phyloP scores from a whole-genome alignment of 2,888 invertebrate genomes.

The Lasioglossum figueresi region DNA sequence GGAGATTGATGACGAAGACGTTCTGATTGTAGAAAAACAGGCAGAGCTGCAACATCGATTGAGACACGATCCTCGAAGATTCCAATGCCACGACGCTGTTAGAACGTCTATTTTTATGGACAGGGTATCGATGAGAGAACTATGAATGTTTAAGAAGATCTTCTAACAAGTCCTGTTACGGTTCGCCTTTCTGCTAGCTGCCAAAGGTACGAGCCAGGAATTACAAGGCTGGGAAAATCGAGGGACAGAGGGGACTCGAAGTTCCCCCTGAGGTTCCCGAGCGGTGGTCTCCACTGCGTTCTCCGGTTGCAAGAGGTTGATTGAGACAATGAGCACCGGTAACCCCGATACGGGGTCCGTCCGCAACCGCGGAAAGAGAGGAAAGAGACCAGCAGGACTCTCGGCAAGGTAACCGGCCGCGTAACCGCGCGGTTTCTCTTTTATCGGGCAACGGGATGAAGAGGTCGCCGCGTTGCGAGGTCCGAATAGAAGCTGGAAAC shows the following conservation, averaged over 20 bases:
- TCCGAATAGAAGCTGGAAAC: slow-evolving; percentile 56
- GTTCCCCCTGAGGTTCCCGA: neutral
- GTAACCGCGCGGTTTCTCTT: slow-evolving; percentile 39
- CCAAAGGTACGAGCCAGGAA: neutral
- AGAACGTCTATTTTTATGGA: no score
- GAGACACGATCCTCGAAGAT: neutral
- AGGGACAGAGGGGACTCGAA: neutral
- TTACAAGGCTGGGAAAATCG: neutral
- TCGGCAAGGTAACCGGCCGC: slow-evolving; percentile 28
- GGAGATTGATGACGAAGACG: neutral
- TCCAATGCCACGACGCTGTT: neutral
- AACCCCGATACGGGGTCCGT: slow-evolving; percentile 16
- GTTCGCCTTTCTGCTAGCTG: neutral
- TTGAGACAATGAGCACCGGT: slow-evolving; percentile 14
- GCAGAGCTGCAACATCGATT: neutral
- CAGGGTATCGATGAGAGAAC: no score
- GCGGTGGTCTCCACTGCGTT: neutral
- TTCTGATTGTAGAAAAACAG: neutral
- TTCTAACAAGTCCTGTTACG: neutral
- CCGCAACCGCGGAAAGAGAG: neutral
- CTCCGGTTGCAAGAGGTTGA: neutral
- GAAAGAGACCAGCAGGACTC: slow-evolving; percentile 14
- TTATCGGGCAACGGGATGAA: slow-evolving; percentile 40
- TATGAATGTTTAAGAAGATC: neutral
- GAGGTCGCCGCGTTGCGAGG: slow-evolving; percentile 42